A percentile compares a stretch with the other conserved stretches of the same genome.
These are phyloP conservation scores for Drosophila melanogaster DNA, from an alignment of 1,140 invertebrate species.

Conservation along the genomic window Release_6_plus_ISO1_MT NT_033779.5:17391001-17391500, in stretches of 20 bases:
- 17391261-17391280: too few relatives aligned
- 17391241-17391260: not conserved
- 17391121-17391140: slow-evolving; percentile 10
- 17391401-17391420: too few relatives aligned
- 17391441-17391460: slow-evolving; percentile 20
- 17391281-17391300: too few relatives aligned
- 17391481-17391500: slow-evolving; percentile 6
- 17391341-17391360: too few relatives aligned
- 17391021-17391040: slow-evolving; percentile 2
- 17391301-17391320: too few relatives aligned
- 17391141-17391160: slow-evolving; percentile 23
- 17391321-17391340: too few relatives aligned
- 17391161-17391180: slow-evolving; percentile 3
- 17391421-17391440: not conserved
- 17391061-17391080: slow-evolving; percentile 22
- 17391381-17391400: too few relatives aligned
- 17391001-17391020: slow-evolving; percentile 22
- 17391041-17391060: slow-evolving; percentile 44
- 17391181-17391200: not conserved
- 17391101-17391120: slow-evolving; percentile 18
- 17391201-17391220: not conserved
- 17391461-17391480: slow-evolving; percentile 3
- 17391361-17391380: too few relatives aligned
- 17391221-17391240: not conserved
- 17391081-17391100: slow-evolving; percentile 34